Base-by-base conservation (phyloP, 2,888 invertebrate genomes). In the Osmoderma eremita region DNA sequence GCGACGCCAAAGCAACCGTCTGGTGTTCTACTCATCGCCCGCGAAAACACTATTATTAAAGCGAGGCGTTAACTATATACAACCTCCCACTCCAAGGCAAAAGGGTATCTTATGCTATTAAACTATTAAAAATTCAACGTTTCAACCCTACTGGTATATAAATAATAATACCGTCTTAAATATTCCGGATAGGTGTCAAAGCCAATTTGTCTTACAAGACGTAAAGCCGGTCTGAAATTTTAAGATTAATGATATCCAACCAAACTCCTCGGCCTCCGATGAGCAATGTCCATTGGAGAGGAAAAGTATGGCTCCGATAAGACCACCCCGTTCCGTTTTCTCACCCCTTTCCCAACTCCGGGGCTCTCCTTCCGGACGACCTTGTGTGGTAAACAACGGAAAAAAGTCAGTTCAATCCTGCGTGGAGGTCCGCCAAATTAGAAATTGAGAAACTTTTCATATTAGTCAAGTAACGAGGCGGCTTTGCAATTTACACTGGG, bases 361-460 rank as follows among this genome's bases (percentile, higher is more conserved):
- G 42, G 42, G 5, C 36, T 15, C 30, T 36, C 30, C 10, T 30
- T 30, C 30, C 30, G 30, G 30, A 30, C 30, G 30, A 30, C 30
- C 30, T 30, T 30, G 30, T 42, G 63, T 63, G 45, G 67, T 69
- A 69, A 68, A 69, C 67, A 69, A 68, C 67, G 70, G 58, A 71
- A 30, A 30, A 30, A 71, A 69, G 65, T 69, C 68, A 67, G 69
- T 42, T 63, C 67, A 67, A 65, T 70, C 69, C 61, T 68, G 69
- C 30, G 10, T 10, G 6, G 30, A 5, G 6, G 5, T 68, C 56
- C 62, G 45, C 56, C 56, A 72, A 71, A 72, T 72, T 72, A 71
- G 71, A 70, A 72, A 71, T 72, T 72, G 71, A 71, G 71, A 67
- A 70, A 72, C 68, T 70, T 72, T 68, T 68, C 69, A 71, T 72